Conservation (phyloP, 23 tunicate species). For the Aplidium turbinatum region DNA sequence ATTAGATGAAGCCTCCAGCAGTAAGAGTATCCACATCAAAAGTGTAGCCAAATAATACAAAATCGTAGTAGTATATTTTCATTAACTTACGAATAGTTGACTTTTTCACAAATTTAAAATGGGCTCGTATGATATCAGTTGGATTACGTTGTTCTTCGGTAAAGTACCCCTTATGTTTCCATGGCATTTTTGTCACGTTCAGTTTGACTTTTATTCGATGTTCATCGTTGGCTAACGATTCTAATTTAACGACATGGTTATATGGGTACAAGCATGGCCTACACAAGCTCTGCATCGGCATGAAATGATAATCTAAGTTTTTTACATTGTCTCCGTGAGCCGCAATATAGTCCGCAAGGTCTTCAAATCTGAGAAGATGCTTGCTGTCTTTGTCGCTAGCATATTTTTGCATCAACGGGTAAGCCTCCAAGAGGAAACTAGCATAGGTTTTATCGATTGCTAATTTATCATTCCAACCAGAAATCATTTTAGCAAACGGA, state of each 20-base stretch:
- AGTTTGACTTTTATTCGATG: slow-evolving; percentile 14
- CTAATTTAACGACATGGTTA: slow-evolving; percentile 41
- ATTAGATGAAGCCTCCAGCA: slow-evolving; percentile 42
- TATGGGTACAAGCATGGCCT: slow-evolving; percentile 57
- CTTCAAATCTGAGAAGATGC: slow-evolving; percentile 43
- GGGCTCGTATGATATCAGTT: slow-evolving; percentile 30
- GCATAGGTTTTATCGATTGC: slow-evolving; percentile 23
- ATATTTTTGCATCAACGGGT: slow-evolving; percentile 48
- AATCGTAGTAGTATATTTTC: slow-evolving; percentile 47
- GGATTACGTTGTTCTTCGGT: slow-evolving; percentile 14
- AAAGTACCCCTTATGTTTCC: slow-evolving; percentile 41
- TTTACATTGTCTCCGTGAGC: slow-evolving; percentile 24
- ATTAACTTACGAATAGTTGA: slow-evolving; percentile 36
- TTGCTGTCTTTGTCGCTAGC: slow-evolving; percentile 28
- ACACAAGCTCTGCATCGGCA: slow-evolving; percentile 46
- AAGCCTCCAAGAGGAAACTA: slow-evolving; percentile 39
- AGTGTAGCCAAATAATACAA: slow-evolving; percentile 53
- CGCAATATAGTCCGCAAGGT: slow-evolving; percentile 43
- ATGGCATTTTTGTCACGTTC: slow-evolving; percentile 25
- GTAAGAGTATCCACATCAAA: slow-evolving; percentile 51
- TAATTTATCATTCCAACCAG: slow-evolving; percentile 58
- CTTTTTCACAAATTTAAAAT: slow-evolving; percentile 35
- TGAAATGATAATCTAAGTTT: slow-evolving; percentile 60
- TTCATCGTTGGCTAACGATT: slow-evolving; percentile 24
- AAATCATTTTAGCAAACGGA: slow-evolving; percentile 54